These are phyloP conservation scores for Agonopterix subpropinquella DNA, from an alignment of 2,888 invertebrate species.

Conservation along the genomic window DNA sequence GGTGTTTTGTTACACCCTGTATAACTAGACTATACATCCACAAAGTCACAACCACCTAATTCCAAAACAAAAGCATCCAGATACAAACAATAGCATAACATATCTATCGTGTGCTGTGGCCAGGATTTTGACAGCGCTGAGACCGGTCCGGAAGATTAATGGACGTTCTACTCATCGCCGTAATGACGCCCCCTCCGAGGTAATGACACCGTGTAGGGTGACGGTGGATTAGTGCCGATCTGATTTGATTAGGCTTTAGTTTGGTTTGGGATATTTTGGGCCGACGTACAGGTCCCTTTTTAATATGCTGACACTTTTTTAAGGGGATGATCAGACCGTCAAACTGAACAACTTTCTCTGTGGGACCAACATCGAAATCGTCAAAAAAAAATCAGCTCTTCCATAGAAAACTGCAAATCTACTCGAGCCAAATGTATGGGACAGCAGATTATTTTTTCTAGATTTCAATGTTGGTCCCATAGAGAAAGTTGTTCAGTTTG, in stretches of 20 bases:
- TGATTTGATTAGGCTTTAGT: conserved; percentile 3
- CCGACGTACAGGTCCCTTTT: too few species aligned
- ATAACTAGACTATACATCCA: neutral
- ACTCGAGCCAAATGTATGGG: too few species aligned
- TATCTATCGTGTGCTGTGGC: conserved; percentile 52
- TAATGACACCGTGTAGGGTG: conserved; percentile 68
- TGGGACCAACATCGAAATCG: too few species aligned
- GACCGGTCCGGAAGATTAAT: conserved; percentile 72
- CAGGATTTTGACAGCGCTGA: conserved; percentile 71
- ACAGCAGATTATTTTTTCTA: too few species aligned
- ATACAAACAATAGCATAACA: conserved; percentile 22
- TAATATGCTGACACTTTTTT: too few species aligned
- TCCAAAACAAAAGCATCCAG: conserved; percentile 30
- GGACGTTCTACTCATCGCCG: conserved; percentile 69
- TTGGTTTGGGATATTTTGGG: conserved; percentile 3
- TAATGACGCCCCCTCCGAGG: conserved; percentile 70
- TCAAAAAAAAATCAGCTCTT: too few species aligned
- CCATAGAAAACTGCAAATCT: too few species aligned
- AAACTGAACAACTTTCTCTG: too few species aligned
- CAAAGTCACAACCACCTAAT: neutral
- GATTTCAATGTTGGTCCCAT: too few species aligned
- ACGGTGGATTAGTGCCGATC: conserved; percentile 6
- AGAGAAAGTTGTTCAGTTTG: too few species aligned
- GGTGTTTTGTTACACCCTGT: too few species aligned
- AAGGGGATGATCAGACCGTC: too few species aligned